Evolutionary conservation across 2,113 vertebrate species (phyloP).

Genomic region (Zosterops hypoxanthus): DNA sequence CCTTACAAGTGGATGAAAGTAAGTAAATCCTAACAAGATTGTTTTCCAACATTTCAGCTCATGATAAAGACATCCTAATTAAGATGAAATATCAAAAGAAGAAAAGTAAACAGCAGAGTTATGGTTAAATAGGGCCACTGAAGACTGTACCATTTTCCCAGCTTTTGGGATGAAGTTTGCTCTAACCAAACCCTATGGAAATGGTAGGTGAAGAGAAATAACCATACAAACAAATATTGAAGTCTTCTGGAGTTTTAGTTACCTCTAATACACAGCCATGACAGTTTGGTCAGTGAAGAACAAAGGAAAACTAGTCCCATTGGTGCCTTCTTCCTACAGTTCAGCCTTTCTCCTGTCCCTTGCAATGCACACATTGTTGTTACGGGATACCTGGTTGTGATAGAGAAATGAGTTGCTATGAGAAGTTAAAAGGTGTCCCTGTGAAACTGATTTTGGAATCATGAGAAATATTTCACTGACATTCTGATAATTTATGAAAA

Average conservation of each 20-base stretch:
- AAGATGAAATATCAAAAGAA: background rate
- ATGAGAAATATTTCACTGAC: background rate
- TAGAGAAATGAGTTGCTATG: background rate
- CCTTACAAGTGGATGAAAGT: background rate
- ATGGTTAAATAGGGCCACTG: background rate
- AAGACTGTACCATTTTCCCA: background rate
- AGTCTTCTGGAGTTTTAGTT: background rate
- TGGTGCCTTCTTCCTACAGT: background rate
- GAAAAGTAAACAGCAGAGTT: background rate
- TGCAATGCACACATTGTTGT: rapidly evolving
- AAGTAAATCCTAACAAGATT: background rate
- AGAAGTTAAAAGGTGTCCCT: background rate
- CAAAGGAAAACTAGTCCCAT: background rate
- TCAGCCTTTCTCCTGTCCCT: background rate
- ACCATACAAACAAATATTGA: background rate
- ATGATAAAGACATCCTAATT: background rate
- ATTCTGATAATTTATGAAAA: background rate
- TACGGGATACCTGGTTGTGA: background rate
- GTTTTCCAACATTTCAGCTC: background rate
- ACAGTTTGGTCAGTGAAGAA: background rate
- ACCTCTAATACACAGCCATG: background rate
- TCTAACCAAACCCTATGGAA: background rate
- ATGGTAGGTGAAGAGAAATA: background rate
- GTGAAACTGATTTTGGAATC: background rate
- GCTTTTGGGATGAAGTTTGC: background rate